These are phyloP conservation scores for Cephus nigrinus DNA, from an alignment of 2,888 invertebrate genomes.

Conservation along the genomic window DNA sequence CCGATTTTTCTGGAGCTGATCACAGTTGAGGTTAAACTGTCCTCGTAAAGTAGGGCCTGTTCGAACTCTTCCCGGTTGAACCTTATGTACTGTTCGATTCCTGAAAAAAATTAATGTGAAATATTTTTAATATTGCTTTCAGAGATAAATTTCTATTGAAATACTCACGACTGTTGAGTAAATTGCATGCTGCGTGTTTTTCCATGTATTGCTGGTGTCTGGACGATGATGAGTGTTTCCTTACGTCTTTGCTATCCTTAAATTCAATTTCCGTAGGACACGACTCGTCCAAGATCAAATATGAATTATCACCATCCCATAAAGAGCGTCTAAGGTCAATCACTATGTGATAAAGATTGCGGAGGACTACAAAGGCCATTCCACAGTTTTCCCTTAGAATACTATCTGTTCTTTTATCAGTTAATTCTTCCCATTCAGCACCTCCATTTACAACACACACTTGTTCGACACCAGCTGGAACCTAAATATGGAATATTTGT, in stretches of 20 bases:
- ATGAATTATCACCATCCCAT: slow-evolving; percentile 46
- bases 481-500: slow-evolving; percentile 32
- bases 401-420: slow-evolving; percentile 45
- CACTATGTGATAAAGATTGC: slow-evolving; percentile 57
- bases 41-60: slow-evolving; percentile 43
- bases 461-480: slow-evolving; percentile 60
- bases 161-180: slow-evolving; percentile 52
- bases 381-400: slow-evolving; percentile 50
- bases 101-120: slow-evolving; percentile 30
- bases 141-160: neutral
- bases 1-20: slow-evolving; percentile 57
- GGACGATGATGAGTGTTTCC: slow-evolving; percentile 14
- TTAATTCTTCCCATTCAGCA: slow-evolving; percentile 55
- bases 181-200: slow-evolving; percentile 52
- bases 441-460: slow-evolving; percentile 57
- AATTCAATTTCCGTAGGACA: slow-evolving; percentile 53
- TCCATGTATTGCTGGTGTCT: slow-evolving; percentile 33
- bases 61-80: slow-evolving; percentile 57
- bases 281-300: slow-evolving; percentile 37
- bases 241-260: slow-evolving; percentile 21
- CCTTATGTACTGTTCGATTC: slow-evolving; percentile 53
- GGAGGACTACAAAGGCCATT: slow-evolving; percentile 53
- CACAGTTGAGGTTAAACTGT: slow-evolving; percentile 50
- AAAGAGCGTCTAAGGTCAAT: slow-evolving; percentile 51
- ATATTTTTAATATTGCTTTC: neutral